phyloP scores from a whole-genome alignment of 1,140 invertebrate species.

The Trichonephila clavata region DNA sequence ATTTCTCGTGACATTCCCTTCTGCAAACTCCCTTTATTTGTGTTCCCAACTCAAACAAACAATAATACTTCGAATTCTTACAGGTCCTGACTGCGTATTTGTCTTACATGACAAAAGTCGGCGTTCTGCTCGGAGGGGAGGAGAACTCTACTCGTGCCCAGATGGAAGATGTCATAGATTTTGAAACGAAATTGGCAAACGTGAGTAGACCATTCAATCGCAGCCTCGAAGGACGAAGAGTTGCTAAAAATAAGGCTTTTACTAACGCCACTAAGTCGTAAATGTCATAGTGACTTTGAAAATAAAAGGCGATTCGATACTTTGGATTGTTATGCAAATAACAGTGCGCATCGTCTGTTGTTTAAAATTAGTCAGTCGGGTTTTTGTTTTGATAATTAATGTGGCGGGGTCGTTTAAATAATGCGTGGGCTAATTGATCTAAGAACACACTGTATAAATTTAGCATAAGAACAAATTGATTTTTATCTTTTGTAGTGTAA shows the following conservation, averaged over 20 bases:
- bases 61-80: slow-evolving; percentile 25
- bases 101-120: slow-evolving; percentile 95
- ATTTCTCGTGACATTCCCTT: neutral
- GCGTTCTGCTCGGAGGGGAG: slow-evolving; percentile 91
- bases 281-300: no score
- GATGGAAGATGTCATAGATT: slow-evolving; percentile 90
- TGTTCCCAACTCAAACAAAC: neutral
- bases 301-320: no score
- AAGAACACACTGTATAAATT: no score
- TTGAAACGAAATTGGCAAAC: slow-evolving; percentile 88
- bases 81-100: slow-evolving; percentile 93
- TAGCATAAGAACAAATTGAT: no score
- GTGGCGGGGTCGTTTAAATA: no score
- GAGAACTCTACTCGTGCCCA: slow-evolving; percentile 87
- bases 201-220: slow-evolving; percentile 78
- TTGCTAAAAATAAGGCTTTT: neutral
- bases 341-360: no score
- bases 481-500: no score
- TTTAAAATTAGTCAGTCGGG: no score
- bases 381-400: no score
- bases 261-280: no score
- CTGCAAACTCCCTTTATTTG: neutral
- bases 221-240: neutral
- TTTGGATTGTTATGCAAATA: no score
- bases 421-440: no score